A percentile compares a stretch with the other conserved stretches of the same genome.
phyloP scores from a whole-genome alignment of 2,888 invertebrate species.

The Yponomeuta plumbellus region DNA sequence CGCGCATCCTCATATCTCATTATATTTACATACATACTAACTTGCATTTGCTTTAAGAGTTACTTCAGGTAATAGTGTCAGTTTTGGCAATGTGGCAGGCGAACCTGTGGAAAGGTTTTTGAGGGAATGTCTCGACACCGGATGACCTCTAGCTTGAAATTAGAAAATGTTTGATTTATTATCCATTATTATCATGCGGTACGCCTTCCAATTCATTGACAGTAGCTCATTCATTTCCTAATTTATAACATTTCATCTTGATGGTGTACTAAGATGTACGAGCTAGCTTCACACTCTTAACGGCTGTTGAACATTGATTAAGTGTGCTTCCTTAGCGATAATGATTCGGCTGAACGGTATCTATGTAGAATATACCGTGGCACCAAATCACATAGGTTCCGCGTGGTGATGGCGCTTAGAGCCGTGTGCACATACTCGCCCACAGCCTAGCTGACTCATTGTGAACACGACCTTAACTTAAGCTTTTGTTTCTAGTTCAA shows the following conservation, averaged over 20 bases:
- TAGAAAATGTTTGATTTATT: no score
- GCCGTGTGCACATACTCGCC: constrained; percentile 15
- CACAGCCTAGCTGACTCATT: constrained; percentile 18
- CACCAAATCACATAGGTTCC: constrained; percentile 18
- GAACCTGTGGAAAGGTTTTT: background rate
- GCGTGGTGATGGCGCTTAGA: constrained; percentile 10
- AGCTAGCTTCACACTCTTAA: no score
- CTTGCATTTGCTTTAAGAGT: no score
- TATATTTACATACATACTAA: background rate
- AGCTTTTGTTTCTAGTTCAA: constrained; percentile 22
- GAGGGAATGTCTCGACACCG: background rate
- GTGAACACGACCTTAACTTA: constrained; percentile 13
- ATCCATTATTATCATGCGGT: no score
- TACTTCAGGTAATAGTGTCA: no score
- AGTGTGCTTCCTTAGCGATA: background rate
- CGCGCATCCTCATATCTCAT: constrained; percentile 20
- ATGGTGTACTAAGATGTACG: no score
- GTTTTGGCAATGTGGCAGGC: no score
- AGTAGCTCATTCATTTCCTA: no score
- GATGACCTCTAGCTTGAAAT: background rate
- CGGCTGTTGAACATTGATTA: background rate
- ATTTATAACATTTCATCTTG: no score
- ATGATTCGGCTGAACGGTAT: constrained; percentile 10
- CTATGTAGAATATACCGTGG: constrained; percentile 12
- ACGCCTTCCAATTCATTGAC: no score